Evolutionary conservation across 1,140 invertebrate species (phyloP).

Genomic region (Trichomalopsis sarcophagae): DNA sequence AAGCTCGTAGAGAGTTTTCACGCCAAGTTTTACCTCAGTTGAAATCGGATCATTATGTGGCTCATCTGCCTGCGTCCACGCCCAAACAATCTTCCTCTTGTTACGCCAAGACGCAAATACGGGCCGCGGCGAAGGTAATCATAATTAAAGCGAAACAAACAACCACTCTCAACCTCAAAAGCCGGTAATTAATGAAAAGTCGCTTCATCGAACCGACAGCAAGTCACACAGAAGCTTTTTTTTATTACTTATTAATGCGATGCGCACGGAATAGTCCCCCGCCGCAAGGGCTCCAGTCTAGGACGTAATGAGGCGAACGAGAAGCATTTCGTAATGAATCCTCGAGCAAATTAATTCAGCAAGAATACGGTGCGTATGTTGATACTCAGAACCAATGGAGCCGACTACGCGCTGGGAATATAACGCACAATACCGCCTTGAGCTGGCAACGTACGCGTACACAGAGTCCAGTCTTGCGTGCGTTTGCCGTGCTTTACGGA

Average conservation of each 20-base stretch:
- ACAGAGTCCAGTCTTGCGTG: background rate
- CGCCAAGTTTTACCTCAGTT: background rate
- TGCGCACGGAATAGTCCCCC: too few relatives aligned
- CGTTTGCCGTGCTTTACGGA: background rate
- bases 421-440: background rate
- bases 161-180: too few relatives aligned
- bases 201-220: too few relatives aligned
- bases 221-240: too few relatives aligned
- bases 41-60: background rate
- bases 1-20: background rate
- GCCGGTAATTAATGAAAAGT: too few relatives aligned
- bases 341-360: background rate
- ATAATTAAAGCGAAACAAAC: too few relatives aligned
- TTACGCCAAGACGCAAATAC: background rate
- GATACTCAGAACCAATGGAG: background rate
- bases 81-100: too few relatives aligned
- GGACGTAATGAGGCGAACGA: background rate
- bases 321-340: background rate
- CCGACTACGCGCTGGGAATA: background rate
- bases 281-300: too few relatives aligned
- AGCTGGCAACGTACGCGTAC: background rate
- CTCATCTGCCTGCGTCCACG: background rate
- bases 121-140: too few relatives aligned
- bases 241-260: too few relatives aligned
- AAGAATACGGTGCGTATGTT: background rate